phyloP scores from a whole-genome alignment of 2,888 invertebrate species.

The Rotaria socialis region DNA sequence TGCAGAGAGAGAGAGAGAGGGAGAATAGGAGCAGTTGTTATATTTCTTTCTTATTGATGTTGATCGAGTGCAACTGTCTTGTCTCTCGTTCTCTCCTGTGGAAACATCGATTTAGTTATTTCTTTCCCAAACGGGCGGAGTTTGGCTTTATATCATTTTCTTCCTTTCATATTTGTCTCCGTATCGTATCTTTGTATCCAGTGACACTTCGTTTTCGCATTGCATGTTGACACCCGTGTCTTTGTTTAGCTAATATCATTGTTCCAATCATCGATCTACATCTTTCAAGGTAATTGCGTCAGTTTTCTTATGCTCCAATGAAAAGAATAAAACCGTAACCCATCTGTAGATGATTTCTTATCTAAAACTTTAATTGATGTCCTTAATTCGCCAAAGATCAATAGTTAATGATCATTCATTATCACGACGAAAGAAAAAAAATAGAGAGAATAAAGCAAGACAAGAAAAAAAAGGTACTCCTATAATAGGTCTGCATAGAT shows the following conservation, averaged over 20 bases:
- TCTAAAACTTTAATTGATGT: neutral
- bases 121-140: constrained; percentile 12
- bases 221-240: constrained; percentile 13
- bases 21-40: neutral
- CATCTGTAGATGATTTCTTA: neutral
- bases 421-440: neutral
- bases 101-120: constrained; percentile 13
- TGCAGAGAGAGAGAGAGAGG: neutral
- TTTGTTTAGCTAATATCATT: neutral
- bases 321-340: neutral
- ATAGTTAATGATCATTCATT: neutral
- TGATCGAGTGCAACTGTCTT: constrained; percentile 3
- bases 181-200: neutral
- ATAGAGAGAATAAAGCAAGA: neutral
- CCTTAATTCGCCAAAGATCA: neutral
- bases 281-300: constrained; percentile 9
- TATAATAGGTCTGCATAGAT: neutral
- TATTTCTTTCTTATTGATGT: constrained; percentile 7
- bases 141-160: constrained; percentile 20
- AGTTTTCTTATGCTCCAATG: neutral
- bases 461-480: neutral
- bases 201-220: neutral
- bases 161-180: neutral
- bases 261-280: neutral
- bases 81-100: neutral